phyloP scores from a whole-genome alignment of 2,113 vertebrate genomes.

The Barnardius zonarius region DNA sequence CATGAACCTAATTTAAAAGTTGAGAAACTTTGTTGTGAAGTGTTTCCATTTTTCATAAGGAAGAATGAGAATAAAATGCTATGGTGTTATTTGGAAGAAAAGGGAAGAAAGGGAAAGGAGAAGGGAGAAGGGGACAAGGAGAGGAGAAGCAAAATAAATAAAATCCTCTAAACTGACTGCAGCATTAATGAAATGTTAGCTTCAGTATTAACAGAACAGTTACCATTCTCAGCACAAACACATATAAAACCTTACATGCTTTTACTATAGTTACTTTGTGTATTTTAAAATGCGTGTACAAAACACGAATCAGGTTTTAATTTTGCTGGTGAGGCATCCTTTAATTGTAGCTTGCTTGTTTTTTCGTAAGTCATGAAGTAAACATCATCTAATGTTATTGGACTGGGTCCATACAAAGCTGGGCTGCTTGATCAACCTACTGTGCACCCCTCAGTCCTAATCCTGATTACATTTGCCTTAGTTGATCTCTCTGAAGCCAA shows the following conservation, averaged over 20 bases:
- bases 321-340: neutral
- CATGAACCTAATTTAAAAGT: neutral
- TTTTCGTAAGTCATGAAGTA: neutral
- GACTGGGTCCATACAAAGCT: neutral
- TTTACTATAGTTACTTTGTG: neutral
- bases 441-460: slow-evolving; percentile 17
- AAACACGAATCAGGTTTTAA: neutral
- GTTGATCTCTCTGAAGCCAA: slow-evolving; percentile 22
- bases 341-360: neutral
- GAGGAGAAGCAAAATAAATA: neutral
- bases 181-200: neutral
- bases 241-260: neutral
- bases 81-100: neutral
- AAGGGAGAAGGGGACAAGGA: neutral
- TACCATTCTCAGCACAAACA: neutral
- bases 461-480: slow-evolving; percentile 59
- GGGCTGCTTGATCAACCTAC: neutral
- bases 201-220: neutral
- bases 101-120: neutral
- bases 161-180: neutral
- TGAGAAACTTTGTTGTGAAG: neutral
- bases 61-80: neutral
- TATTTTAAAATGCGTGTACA: neutral
- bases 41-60: neutral
- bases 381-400: neutral